Evolutionary conservation across 2,113 vertebrate genomes (phyloP).

Genomic region (Solea senegalensis): DNA sequence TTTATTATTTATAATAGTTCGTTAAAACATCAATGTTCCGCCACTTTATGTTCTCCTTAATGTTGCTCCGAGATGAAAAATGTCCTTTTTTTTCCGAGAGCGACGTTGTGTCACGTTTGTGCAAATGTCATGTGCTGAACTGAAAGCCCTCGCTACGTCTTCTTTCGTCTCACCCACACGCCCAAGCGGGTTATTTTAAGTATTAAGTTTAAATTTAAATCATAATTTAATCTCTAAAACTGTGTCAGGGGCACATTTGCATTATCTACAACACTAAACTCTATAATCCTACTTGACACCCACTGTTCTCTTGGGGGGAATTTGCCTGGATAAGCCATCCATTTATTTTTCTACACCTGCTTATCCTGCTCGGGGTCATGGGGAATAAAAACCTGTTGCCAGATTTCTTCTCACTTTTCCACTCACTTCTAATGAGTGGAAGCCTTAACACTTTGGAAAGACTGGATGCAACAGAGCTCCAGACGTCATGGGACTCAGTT

Average conservation of each 20-base stretch:
- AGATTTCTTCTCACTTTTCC: constrained; percentile 8
- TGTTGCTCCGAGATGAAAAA: constrained; percentile 11
- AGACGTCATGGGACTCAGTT: no score
- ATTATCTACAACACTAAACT: constrained; percentile 37
- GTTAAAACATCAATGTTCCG: constrained; percentile 28
- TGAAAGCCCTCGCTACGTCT: constrained; percentile 3
- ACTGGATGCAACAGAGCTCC: constrained; percentile 4
- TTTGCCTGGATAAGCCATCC: constrained; percentile 8
- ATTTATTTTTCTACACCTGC: constrained; percentile 22
- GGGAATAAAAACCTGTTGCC: constrained; percentile 6
- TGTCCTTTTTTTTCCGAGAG: constrained; percentile 17
- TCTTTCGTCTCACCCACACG: background rate
- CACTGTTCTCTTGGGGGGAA: background rate
- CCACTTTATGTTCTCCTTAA: constrained; percentile 17
- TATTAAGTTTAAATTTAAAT: constrained; percentile 21
- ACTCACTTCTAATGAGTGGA: constrained; percentile 23
- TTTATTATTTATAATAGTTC: constrained; percentile 33
- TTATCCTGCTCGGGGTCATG: constrained; percentile 29
- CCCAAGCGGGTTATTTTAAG: constrained; percentile 4
- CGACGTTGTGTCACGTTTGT: constrained; percentile 5
- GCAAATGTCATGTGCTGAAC: constrained; percentile 22
- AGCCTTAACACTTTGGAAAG: constrained; percentile 56
- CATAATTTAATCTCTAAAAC: constrained; percentile 10
- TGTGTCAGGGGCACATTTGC: constrained; percentile 21
- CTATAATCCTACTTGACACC: constrained; percentile 25